phyloP scores from a whole-genome alignment of 2,888 invertebrate genomes.

The Stictocephala bisonia region DNA sequence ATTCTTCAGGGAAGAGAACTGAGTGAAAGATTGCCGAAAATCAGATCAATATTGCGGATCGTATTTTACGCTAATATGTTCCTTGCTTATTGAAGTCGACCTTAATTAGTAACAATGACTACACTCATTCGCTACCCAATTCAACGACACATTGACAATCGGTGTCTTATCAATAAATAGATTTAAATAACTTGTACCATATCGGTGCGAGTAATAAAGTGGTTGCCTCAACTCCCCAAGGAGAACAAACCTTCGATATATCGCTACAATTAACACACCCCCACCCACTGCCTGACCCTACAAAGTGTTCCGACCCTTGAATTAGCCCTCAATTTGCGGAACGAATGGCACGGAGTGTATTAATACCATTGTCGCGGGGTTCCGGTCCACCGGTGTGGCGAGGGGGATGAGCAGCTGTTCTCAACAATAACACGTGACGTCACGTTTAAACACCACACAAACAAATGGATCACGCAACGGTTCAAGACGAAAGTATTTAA shows the following conservation, averaged over 20 bases:
- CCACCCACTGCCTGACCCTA: not conserved
- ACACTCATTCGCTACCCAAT: too few species aligned
- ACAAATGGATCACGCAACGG: not conserved
- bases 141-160: too few species aligned
- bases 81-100: too few species aligned
- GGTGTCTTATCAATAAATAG: too few species aligned
- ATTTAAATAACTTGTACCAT: too few species aligned
- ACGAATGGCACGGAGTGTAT: slow-evolving; percentile 27
- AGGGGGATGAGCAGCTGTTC: slow-evolving; percentile 11
- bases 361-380: slow-evolving; percentile 28
- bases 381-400: not conserved
- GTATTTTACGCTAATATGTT: too few species aligned
- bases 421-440: slow-evolving; percentile 36
- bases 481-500: too few species aligned
- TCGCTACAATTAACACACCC: slow-evolving; percentile 28
- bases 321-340: slow-evolving; percentile 42
- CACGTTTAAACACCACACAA: slow-evolving; percentile 26
- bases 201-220: too few species aligned
- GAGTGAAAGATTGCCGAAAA: too few species aligned
- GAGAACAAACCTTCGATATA: slow-evolving; percentile 30
- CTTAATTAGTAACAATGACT: too few species aligned
- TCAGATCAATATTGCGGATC: too few species aligned
- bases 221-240: not conserved
- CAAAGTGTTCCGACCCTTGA: slow-evolving; percentile 15
- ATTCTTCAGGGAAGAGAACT: too few species aligned